phyloP scores from a whole-genome alignment of 2,888 invertebrate species.

The Ochlodes sylvanus region DNA sequence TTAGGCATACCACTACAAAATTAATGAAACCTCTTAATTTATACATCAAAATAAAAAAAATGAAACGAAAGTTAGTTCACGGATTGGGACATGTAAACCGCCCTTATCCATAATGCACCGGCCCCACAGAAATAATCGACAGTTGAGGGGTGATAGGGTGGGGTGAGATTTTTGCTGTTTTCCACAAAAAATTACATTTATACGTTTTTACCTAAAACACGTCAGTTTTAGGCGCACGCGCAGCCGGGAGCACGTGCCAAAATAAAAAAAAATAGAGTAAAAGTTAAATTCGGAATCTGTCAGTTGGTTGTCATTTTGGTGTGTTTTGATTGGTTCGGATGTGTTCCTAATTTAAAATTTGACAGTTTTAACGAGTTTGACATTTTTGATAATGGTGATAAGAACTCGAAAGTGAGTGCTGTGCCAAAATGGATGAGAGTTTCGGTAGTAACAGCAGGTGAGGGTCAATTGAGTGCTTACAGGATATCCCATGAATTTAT shows the following conservation, averaged over 20 bases:
- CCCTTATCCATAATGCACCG: conserved; percentile 68
- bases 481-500: no score
- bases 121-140: conserved; percentile 72
- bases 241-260: conserved; percentile 69
- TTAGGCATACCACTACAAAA: no score
- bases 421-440: conserved; percentile 28
- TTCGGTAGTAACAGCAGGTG: conserved; percentile 48
- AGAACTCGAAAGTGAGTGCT: conserved; percentile 46
- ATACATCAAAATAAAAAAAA: background rate
- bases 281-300: conserved; percentile 26
- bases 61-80: conserved; percentile 30
- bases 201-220: conserved; percentile 81
- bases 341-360: conserved; percentile 34
- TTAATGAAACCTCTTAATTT: no score
- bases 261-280: conserved; percentile 34
- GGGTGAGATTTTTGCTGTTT: conserved; percentile 80
- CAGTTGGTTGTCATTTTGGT: background rate
- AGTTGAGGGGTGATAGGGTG: conserved; percentile 65
- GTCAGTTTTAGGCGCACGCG: conserved; percentile 76
- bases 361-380: conserved; percentile 3
- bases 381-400: conserved; percentile 55
- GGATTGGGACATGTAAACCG: conserved; percentile 58
- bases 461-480: conserved; percentile 29
- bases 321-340: conserved; percentile 28
- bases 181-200: conserved; percentile 69